Conservation (phyloP, 2,113 vertebrate genomes). For the Formicarius rufipectus region DNA sequence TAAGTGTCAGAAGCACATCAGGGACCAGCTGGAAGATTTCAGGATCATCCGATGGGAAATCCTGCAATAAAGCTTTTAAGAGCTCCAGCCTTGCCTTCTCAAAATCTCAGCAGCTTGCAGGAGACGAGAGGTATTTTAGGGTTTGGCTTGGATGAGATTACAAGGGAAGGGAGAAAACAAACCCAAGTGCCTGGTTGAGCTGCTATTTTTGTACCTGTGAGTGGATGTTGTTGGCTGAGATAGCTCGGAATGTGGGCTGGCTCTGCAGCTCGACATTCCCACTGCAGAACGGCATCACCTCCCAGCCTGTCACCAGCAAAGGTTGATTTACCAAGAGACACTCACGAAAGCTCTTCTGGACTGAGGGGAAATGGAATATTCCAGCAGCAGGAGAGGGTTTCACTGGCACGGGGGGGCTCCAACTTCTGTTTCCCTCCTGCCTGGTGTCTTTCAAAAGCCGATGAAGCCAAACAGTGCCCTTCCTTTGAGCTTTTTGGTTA, state of each 20-base stretch:
- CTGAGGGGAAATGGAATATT: not conserved
- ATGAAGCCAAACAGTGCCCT: not conserved
- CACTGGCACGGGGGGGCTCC: not conserved
- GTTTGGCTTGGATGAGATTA: not conserved
- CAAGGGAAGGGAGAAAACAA: not conserved
- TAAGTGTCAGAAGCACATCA: not conserved
- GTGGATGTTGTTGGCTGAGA: slow-evolving; percentile 23
- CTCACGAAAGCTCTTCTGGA: not conserved
- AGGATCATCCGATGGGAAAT: not conserved
- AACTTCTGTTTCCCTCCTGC: not conserved
- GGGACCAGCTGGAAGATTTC: not conserved
- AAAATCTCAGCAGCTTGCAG: slow-evolving; percentile 34
- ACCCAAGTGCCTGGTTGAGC: not conserved
- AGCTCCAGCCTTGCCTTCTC: not conserved
- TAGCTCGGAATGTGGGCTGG: slow-evolving; percentile 13
- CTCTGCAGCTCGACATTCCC: not conserved
- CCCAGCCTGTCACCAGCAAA: not conserved
- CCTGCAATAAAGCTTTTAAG: not conserved
- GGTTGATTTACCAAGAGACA: not conserved
- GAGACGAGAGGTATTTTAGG: slow-evolving; percentile 47
- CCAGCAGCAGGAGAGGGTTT: not conserved
- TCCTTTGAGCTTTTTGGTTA: not conserved
- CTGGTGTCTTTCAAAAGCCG: not conserved
- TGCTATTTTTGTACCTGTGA: slow-evolving; percentile 55
- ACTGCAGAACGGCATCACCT: not conserved